phyloP scores from a whole-genome alignment of 2,797 vertebrate species.

The Enteromius paludinosus region DNA sequence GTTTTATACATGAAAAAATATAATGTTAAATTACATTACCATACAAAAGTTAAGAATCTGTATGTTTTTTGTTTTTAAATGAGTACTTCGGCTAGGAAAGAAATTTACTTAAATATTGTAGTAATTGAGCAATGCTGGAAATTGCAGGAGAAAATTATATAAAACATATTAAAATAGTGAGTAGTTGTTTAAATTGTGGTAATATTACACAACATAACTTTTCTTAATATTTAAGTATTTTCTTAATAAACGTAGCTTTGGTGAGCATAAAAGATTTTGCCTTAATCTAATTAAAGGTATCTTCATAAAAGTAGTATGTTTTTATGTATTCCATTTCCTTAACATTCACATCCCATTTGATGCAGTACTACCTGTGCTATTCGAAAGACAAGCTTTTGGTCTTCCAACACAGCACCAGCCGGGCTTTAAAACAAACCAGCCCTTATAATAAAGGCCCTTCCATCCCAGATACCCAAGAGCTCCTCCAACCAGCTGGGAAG shows the following conservation, averaged over 20 bases:
- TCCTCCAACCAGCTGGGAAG: conserved; percentile 83
- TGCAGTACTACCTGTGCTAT: neutral
- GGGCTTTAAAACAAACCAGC: conserved; percentile 75
- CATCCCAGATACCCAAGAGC: conserved; percentile 81
- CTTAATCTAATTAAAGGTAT: neutral
- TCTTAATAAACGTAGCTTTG: neutral
- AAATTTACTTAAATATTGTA: too few relatives aligned
- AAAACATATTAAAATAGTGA: neutral
- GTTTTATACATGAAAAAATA: too few relatives aligned
- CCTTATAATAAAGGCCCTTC: conserved; percentile 84
- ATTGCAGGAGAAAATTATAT: neutral
- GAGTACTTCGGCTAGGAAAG: neutral
- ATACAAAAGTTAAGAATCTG: too few relatives aligned
- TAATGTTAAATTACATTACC: too few relatives aligned
- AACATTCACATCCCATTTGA: neutral
- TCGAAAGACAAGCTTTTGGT: conserved; percentile 74
- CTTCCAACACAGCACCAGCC: conserved; percentile 77
- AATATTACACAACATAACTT: too few relatives aligned
- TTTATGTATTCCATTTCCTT: neutral
- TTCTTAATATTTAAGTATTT: neutral
- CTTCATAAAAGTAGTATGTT: neutral
- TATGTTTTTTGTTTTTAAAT: too few relatives aligned
- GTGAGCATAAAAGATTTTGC: too few relatives aligned
- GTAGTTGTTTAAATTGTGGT: neutral
- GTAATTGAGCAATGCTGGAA: neutral